Evolutionary conservation across 2,888 invertebrate genomes (phyloP).

Genomic region (Sisyra nigra): DNA sequence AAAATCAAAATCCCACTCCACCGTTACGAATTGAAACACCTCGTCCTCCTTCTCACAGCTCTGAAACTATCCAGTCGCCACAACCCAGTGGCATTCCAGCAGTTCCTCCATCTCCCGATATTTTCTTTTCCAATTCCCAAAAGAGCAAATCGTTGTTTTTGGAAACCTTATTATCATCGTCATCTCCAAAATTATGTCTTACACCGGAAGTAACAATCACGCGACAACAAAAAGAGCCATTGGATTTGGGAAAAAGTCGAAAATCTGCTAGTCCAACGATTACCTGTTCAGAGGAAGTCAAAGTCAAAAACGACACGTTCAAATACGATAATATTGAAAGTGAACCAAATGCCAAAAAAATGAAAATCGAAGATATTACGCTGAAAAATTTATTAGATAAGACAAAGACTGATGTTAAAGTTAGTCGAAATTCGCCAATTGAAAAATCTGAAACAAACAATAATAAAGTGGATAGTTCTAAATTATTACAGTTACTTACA

Average conservation of each 20-base stretch:
- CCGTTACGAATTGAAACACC: constrained; percentile 32
- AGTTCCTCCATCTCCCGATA: constrained; percentile 51
- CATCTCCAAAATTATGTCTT: constrained; percentile 36
- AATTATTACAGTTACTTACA: constrained; percentile 28
- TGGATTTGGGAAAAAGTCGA: constrained; percentile 49
- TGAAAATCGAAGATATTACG: constrained; percentile 30
- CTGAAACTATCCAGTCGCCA: constrained; percentile 57
- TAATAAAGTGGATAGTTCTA: constrained; percentile 22
- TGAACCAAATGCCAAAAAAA: constrained; percentile 32
- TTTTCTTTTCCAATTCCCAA: constrained; percentile 29
- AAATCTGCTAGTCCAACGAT: constrained; percentile 56
- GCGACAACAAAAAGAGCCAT: constrained; percentile 41
- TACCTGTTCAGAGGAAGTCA: constrained; percentile 57
- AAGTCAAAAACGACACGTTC: constrained; percentile 27
- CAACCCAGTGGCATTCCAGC: constrained; percentile 56
- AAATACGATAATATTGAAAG: constrained; percentile 14
- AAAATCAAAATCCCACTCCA: constrained; percentile 32
- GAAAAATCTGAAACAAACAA: constrained; percentile 19
- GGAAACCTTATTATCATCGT: constrained; percentile 43
- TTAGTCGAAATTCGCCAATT: constrained; percentile 27
- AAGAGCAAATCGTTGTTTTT: constrained; percentile 34
- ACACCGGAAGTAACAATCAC: constrained; percentile 36
- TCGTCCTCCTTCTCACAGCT: constrained; percentile 49
- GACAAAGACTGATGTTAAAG: constrained; percentile 25
- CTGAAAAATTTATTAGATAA: constrained; percentile 33